Conservation (phyloP, 2,113 vertebrate species). For the Zootoca vivipara region DNA sequence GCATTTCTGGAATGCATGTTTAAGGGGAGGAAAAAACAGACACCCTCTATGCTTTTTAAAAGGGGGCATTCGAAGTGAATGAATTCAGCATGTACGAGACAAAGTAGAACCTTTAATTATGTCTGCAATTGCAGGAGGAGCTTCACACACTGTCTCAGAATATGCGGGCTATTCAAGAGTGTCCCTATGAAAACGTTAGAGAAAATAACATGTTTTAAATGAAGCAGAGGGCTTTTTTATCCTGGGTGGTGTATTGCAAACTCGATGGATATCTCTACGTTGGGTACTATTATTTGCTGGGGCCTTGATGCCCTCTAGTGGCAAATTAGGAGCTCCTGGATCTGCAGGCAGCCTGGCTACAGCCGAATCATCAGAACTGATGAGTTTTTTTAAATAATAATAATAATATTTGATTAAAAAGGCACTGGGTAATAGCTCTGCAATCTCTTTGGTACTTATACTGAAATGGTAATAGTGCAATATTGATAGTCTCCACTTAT, state of each 20-base stretch:
- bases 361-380: background rate
- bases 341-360: background rate
- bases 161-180: background rate
- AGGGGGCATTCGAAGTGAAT: background rate
- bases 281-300: constrained; percentile 27
- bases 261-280: background rate
- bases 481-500: background rate
- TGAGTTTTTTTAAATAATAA: background rate
- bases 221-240: constrained; percentile 21
- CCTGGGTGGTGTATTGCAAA: background rate
- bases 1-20: background rate
- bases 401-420: background rate
- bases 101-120: background rate
- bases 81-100: background rate
- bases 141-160: background rate
- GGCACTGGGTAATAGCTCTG: constrained; percentile 4
- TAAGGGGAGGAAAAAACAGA: background rate
- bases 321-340: background rate
- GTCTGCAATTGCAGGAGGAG: background rate
- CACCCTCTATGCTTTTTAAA: background rate
- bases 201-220: background rate
- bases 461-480: background rate
- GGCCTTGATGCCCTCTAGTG: constrained; percentile 59
- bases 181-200: background rate
- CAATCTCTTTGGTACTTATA: background rate